These are phyloP conservation scores for Sipha flava DNA, from an alignment of 1,140 invertebrate species.

Conservation along the genomic window DNA sequence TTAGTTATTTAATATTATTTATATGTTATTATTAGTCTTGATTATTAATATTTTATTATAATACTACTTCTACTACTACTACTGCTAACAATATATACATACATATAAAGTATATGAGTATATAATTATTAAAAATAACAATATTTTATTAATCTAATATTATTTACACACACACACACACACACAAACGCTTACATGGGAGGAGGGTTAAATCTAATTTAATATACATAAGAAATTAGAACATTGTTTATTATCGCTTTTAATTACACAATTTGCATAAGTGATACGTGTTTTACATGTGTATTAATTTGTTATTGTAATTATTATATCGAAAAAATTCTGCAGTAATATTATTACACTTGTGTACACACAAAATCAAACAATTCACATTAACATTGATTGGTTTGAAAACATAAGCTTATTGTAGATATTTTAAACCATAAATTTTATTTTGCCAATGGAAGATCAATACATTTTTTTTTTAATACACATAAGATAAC, in stretches of 20 bases:
- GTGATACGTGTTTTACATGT: background rate
- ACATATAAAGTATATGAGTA: background rate
- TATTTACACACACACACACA: slow-evolving; percentile 6
- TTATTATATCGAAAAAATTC: background rate
- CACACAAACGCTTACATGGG: background rate
- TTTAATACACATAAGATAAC: background rate
- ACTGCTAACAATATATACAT: background rate
- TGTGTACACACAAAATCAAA: no score
- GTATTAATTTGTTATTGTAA: background rate
- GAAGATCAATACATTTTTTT: no score
- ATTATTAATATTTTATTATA: background rate
- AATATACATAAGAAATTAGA: background rate
- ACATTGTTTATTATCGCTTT: background rate
- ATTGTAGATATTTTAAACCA: no score
- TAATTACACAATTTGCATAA: background rate
- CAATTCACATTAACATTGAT: no score
- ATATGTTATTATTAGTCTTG: background rate
- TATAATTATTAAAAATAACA: slow-evolving; percentile 9
- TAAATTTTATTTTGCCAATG: no score
- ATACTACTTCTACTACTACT: background rate
- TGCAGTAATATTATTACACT: background rate
- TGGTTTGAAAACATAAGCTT: no score
- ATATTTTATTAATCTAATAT: background rate
- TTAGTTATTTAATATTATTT: background rate
- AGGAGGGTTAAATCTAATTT: background rate